Conservation (phyloP, 2,888 invertebrate genomes). For the Xylota sylvarum region DNA sequence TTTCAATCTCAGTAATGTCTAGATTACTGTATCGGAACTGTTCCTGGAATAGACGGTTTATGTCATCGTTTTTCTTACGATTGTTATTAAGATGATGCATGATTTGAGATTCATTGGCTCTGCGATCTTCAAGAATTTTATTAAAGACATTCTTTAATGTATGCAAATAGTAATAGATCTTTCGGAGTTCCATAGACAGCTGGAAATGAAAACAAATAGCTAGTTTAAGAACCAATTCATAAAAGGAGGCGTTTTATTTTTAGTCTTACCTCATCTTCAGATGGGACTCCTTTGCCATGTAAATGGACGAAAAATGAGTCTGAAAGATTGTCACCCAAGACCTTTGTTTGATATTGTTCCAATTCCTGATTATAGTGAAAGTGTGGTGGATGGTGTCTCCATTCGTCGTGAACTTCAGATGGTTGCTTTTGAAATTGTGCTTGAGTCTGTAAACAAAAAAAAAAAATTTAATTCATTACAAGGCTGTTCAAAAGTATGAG, state of each 20-base stretch:
- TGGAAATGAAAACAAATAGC: not conserved
- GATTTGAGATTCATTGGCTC: slow-evolving; percentile 11
- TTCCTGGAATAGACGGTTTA: slow-evolving; percentile 18
- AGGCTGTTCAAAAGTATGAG: slow-evolving; percentile 3
- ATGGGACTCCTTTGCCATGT: slow-evolving; percentile 17
- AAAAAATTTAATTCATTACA: not conserved
- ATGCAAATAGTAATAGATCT: slow-evolving; percentile 32
- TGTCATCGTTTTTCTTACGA: not conserved
- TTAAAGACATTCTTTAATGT: slow-evolving; percentile 36
- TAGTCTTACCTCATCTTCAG: slow-evolving; percentile 16
- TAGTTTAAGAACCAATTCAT: not conserved
- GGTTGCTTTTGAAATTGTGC: slow-evolving; percentile 47
- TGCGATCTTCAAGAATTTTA: slow-evolving; percentile 26
- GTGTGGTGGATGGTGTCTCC: slow-evolving; percentile 30
- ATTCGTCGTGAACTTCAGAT: slow-evolving; percentile 28
- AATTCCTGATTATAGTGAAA: slow-evolving; percentile 12
- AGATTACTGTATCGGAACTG: slow-evolving; percentile 2
- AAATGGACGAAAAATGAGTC: not conserved
- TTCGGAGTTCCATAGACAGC: slow-evolving; percentile 38
- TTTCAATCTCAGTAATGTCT: slow-evolving; percentile 20
- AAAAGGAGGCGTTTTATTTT: not conserved
- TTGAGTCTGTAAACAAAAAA: slow-evolving; percentile 28
- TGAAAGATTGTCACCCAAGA: slow-evolving; percentile 11
- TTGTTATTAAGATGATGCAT: slow-evolving; percentile 26
- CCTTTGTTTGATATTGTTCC: slow-evolving; percentile 4